Evolutionary conservation across 2,797 vertebrate species (phyloP), one percentile per base, ranked within the genome.

Genomic region (Aplochiton taeniatus): DNA sequence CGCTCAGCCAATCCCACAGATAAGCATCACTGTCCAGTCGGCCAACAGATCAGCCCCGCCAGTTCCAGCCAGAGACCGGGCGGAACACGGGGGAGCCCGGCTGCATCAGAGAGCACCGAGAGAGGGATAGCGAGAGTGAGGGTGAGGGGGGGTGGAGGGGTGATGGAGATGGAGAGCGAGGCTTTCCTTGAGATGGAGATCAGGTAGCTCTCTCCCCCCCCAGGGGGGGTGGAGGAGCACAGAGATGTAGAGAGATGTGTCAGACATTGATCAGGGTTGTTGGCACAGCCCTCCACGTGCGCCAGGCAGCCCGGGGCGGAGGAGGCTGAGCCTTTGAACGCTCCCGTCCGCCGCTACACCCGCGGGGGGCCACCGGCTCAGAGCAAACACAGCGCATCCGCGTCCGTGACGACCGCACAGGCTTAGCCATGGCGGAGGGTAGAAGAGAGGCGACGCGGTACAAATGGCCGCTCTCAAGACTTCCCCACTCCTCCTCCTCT

Each of bases 21-120:
- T 88, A 87, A 82, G 72, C 70, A 88, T 88, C 85, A 62, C 64
- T 76, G 76, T 80, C 79, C 77, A 63, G 31, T 6, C 31, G 31
- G 73, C 70, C 75, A 76, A 63, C 72, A 79, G 68, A 75, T 77
- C 66, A 56, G 61, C 20, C 60, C 80, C 42, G 66, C 66, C 45
- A 57, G 16, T 14, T 49, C 45, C 13, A 50, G 41, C 49, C 65
- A 20, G 66, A 68, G 50, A 63, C 48, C 41, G 71, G 59, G 52
- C n/a, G 63, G 58, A 66, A 55, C 61, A 44, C 49, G n/a, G 11
- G 17, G 31, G 31, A 31, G 31, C 31, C 46, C 16, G 58, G 66
- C 73, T 77, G 78, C 63, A 11, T 14, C 11, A 49, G 7, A 83
- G 61, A 83, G 65, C 9, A 47, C 14, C n/a, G 31, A 18, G 45